Evolutionary conservation across 1,140 invertebrate genomes (phyloP).

Genomic region (Chironomus striatipennis): DNA sequence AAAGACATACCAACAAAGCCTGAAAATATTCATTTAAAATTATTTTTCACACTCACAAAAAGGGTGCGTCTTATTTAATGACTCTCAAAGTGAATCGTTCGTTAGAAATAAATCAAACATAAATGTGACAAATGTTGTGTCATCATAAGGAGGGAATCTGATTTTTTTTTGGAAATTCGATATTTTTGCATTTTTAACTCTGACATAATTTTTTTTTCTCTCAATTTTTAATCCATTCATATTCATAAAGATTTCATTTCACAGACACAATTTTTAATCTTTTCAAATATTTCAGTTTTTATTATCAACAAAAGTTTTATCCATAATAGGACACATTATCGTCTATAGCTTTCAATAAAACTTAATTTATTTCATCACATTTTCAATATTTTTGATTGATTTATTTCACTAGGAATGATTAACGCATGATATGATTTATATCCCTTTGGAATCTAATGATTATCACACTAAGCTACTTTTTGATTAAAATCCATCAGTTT

Average conservation of each 20-base stretch:
- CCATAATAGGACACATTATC: no score
- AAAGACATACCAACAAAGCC: background rate
- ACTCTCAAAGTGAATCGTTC: background rate
- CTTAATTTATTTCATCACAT: no score
- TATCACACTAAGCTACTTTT: background rate
- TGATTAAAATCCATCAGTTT: no score
- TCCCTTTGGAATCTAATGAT: background rate
- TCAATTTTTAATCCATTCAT: no score
- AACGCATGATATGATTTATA: background rate
- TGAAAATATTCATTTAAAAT: background rate
- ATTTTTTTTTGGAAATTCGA: background rate
- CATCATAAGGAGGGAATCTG: background rate
- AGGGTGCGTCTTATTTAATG: background rate
- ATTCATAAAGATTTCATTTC: no score
- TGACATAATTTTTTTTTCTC: background rate
- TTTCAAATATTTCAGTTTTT: no score
- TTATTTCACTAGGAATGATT: no score
- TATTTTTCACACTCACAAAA: background rate
- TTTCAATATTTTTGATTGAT: no score
- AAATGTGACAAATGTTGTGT: background rate
- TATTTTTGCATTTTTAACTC: slow-evolving; percentile 1
- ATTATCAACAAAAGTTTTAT: no score
- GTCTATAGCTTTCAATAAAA: no score
- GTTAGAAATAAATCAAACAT: slow-evolving; percentile 3
- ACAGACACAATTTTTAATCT: no score